Evolutionary conservation across 2,888 invertebrate species (phyloP).

Genomic region (Eupithecia subumbrata): DNA sequence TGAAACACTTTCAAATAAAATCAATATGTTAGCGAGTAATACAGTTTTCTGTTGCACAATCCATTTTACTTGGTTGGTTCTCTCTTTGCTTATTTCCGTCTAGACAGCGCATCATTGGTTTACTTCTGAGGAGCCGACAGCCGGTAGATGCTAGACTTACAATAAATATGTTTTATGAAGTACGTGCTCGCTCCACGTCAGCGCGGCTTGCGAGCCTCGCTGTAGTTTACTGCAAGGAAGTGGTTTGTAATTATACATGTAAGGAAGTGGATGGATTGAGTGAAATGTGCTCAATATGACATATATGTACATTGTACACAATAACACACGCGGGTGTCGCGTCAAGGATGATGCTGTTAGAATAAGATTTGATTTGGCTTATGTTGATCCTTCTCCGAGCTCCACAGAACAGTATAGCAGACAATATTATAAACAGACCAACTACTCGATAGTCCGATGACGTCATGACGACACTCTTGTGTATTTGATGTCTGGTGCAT

Average conservation of each 20-base stretch:
- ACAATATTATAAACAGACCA: too few relatives aligned
- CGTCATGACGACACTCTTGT: background rate
- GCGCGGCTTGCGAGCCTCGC: conserved; percentile 2
- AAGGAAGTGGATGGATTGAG: background rate
- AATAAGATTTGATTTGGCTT: too few relatives aligned
- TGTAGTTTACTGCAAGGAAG: background rate
- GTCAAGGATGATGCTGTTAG: background rate
- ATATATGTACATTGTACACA: too few relatives aligned
- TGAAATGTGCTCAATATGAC: too few relatives aligned
- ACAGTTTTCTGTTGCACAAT: background rate
- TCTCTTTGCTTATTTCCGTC: background rate
- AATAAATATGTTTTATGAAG: conserved; percentile 1
- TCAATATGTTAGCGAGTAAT: too few relatives aligned
- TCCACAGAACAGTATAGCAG: too few relatives aligned
- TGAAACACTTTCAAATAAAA: too few relatives aligned
- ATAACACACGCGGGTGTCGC: background rate
- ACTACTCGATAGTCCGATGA: background rate
- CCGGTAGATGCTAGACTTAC: background rate
- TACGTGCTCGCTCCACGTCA: conserved; percentile 10
- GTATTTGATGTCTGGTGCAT: background rate
- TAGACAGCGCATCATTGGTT: background rate
- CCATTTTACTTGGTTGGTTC: background rate
- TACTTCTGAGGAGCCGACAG: background rate
- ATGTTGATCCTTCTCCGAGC: too few relatives aligned
- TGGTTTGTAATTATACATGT: background rate